Conservation (phyloP, 2,113 vertebrate genomes). For the Sporophila hypoxantha region DNA sequence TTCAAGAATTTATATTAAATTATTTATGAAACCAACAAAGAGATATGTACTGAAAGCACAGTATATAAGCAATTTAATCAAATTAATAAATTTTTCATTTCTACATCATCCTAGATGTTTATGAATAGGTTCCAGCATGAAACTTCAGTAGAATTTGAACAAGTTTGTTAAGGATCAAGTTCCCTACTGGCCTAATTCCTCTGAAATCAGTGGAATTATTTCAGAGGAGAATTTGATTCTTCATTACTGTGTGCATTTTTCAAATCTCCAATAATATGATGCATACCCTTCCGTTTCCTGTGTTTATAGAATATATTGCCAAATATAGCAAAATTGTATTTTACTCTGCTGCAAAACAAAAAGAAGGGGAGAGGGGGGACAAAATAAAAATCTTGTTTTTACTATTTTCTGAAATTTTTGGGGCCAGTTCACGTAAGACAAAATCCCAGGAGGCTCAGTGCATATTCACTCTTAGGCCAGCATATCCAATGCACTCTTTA, state of each 20-base stretch:
- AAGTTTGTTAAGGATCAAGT: background rate
- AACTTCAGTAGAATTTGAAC: background rate
- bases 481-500: slow-evolving; percentile 50
- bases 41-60: background rate
- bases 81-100: background rate
- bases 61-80: background rate
- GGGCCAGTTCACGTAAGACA: background rate
- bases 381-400: background rate
- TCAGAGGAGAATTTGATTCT: background rate
- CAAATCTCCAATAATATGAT: background rate
- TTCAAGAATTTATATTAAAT: background rate
- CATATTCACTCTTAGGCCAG: slow-evolving; percentile 43
- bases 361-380: background rate
- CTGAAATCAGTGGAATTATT: background rate
- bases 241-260: background rate
- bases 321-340: background rate
- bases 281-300: background rate
- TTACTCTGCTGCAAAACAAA: background rate
- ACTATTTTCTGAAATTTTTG: background rate
- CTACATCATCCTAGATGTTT: background rate
- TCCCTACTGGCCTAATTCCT: background rate
- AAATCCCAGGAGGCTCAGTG: slow-evolving; percentile 25
- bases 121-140: background rate
- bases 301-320: background rate
- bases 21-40: background rate